Conservation (phyloP, 2,113 vertebrate species). For the Rhinogobius similis region DNA sequence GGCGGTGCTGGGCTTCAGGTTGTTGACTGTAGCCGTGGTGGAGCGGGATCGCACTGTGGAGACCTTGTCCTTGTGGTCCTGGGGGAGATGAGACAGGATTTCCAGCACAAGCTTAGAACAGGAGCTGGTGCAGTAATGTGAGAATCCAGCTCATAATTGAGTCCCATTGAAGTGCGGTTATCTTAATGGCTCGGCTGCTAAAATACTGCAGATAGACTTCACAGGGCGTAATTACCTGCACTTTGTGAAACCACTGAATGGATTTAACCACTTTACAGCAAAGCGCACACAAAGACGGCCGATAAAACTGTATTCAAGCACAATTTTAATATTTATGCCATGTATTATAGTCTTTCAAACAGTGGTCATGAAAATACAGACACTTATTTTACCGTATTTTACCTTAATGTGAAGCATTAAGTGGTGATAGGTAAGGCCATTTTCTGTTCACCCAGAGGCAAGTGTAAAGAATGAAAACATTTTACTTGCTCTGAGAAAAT, state of each 20-base stretch:
- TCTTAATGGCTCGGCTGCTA: conserved; percentile 2
- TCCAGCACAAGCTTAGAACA: not conserved
- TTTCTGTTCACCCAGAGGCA: not conserved
- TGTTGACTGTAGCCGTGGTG: conserved; percentile 93
- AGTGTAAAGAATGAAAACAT: not conserved
- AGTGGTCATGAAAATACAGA: not conserved
- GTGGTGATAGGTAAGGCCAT: not conserved
- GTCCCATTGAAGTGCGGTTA: conserved; percentile 21
- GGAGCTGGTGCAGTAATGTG: not conserved
- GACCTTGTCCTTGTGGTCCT: conserved; percentile 96
- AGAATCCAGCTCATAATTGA: conserved; percentile 10
- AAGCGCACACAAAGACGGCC: not conserved
- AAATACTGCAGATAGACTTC: conserved; percentile 23
- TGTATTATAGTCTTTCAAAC: not conserved
- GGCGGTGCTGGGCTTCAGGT: conserved; percentile 94
- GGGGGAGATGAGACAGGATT: conserved; percentile 17
- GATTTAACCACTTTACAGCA: conserved; percentile 14
- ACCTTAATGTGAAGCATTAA: not conserved
- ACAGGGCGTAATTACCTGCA: conserved; percentile 40
- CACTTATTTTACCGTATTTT: not conserved
- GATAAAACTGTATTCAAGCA: not conserved
- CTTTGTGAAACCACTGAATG: conserved; percentile 19
- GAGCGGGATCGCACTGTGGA: conserved; percentile 94
- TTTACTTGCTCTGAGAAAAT: not conserved
- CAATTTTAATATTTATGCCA: not conserved